Evolutionary conservation across 2,888 invertebrate genomes (phyloP).

Genomic region (Chaetoderma sp.): DNA sequence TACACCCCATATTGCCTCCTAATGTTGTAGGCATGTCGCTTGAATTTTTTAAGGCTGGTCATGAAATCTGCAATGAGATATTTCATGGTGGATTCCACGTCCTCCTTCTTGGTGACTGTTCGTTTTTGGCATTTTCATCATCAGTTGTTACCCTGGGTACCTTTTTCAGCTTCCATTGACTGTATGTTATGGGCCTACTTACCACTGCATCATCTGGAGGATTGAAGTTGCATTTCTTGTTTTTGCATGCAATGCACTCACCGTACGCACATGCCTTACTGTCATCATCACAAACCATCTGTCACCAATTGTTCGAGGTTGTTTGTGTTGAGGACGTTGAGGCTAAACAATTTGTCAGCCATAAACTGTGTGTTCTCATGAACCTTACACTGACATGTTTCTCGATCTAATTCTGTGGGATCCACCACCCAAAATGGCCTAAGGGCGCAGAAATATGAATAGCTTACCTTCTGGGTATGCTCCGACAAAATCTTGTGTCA

Average conservation of each 20-base stretch:
- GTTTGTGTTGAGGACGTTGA: background rate
- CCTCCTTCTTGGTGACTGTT: background rate
- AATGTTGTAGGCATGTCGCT: background rate
- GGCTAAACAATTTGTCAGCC: slow-evolving; percentile 10
- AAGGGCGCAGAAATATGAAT: slow-evolving; percentile 22
- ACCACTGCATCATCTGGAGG: no score
- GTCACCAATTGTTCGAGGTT: slow-evolving; percentile 3
- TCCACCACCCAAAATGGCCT: slow-evolving; percentile 34
- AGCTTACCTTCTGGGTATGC: slow-evolving; percentile 1
- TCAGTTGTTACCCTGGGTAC: no score
- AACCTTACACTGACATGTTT: slow-evolving; percentile 33
- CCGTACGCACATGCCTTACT: background rate
- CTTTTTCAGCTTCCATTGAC: no score
- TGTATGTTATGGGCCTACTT: no score
- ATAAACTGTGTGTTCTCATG: slow-evolving; percentile 28
- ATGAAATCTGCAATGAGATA: background rate
- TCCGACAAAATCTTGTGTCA: slow-evolving; percentile 29
- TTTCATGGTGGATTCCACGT: background rate
- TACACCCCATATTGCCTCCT: background rate
- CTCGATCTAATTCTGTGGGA: slow-evolving; percentile 27
- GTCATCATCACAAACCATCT: slow-evolving; percentile 3
- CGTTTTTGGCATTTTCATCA: background rate
- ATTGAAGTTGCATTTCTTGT: no score
- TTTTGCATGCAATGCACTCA: background rate
- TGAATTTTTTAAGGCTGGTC: background rate